Base-by-base conservation (phyloP, 92 coral and sea anemone species). In the Bergia puertoricense region DNA sequence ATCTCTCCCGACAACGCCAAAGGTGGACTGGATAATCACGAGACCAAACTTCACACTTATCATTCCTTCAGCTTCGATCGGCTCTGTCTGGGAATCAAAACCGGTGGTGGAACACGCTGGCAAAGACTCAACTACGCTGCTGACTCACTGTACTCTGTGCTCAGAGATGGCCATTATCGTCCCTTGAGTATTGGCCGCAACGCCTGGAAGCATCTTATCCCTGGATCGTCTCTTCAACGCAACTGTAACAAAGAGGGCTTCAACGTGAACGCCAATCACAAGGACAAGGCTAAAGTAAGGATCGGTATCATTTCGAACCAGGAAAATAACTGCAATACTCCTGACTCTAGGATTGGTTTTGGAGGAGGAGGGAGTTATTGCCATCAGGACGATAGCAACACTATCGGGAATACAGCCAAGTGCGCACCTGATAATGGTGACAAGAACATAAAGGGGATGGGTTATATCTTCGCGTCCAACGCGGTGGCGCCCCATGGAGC, bases 31-130 rank as follows among this genome's bases (percentile, higher is more conserved):
- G 90, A 79, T 45, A 20, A 88, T 3, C 85, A 66, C 7, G 90
- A 88, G 80, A 88, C 90, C 56, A 88, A 88, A 9, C 85, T 88
- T 20, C 90, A 54, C 69, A 80, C 85, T 40, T 80, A 80, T 62
- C 85, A 80, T 36, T 36, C 85, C 9, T 80, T 80, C 72, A 39
- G 42, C 45, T 80, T 80, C 68, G 85, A 80, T n/a, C 72, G 85
- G 22, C 85, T 80, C 22, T 80, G 85, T 62, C 85, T 80, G 41
- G 85, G 85, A 36, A 38, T 80, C 69, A 80, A 56, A 80, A 80
- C 85, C 10, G 71, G 46, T 4, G 15, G 2, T 11, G 7, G 3
- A 16, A 36, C 68, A 20, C 67, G 68, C 30, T 80, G 85, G 85
- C 85, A 56, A 14, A 80, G 72, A 57, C 45, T 80, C 30, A 39